These are phyloP conservation scores for Pteromalus puparum DNA, from an alignment of 1,140 invertebrate genomes.

Conservation along the genomic window DNA sequence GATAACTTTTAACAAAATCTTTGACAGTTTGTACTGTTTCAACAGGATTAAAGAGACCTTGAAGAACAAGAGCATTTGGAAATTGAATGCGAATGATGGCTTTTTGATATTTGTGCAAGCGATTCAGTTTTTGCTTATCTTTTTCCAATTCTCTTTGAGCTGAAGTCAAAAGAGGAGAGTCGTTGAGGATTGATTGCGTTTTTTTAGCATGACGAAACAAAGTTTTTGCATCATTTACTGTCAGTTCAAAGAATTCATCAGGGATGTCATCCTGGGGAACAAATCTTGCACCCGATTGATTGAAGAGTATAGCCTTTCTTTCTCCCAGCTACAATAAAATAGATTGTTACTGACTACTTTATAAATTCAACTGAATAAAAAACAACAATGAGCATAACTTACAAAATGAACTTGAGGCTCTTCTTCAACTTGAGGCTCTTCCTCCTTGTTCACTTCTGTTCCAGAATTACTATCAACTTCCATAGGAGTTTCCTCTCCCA, in stretches of 20 bases:
- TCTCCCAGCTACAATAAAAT: constrained; percentile 78
- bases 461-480: constrained; percentile 32
- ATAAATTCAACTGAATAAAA: background rate
- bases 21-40: constrained; percentile 82
- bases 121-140: constrained; percentile 77
- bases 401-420: constrained; percentile 70
- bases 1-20: constrained; percentile 82
- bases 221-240: constrained; percentile 84
- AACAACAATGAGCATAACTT: constrained; percentile 59
- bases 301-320: constrained; percentile 83
- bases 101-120: constrained; percentile 82
- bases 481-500: constrained; percentile 63
- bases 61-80: constrained; percentile 86
- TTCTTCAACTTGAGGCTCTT: constrained; percentile 26
- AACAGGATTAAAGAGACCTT: constrained; percentile 84
- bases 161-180: constrained; percentile 81
- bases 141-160: constrained; percentile 79
- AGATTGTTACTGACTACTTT: constrained; percentile 43
- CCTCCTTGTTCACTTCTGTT: constrained; percentile 29
- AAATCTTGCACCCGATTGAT: constrained; percentile 77
- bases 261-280: constrained; percentile 80
- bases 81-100: constrained; percentile 88
- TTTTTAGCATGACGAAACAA: constrained; percentile 83
- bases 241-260: constrained; percentile 90
- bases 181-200: constrained; percentile 78